Evolutionary conservation across 2,888 invertebrate species (phyloP).

Genomic region (Alviniconcha strummeri): DNA sequence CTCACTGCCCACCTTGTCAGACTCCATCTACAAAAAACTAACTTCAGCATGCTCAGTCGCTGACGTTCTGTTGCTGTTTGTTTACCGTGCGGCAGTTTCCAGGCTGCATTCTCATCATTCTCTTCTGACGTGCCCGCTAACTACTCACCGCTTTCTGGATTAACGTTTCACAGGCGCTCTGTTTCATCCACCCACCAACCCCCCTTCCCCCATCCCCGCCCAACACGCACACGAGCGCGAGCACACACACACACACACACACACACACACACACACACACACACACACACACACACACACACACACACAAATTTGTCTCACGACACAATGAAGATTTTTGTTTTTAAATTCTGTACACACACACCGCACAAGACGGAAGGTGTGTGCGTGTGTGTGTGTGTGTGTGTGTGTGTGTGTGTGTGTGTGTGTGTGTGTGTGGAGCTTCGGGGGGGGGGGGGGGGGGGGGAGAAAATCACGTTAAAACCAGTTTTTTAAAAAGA

Average conservation of each 20-base stretch:
- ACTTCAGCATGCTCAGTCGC: too few species aligned
- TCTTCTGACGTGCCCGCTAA: too few species aligned
- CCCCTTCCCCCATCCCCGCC: not conserved
- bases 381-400: not conserved
- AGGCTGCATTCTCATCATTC: too few species aligned
- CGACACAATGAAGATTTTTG: not conserved
- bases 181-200: too few species aligned
- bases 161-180: too few species aligned
- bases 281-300: not conserved
- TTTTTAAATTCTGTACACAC: not conserved
- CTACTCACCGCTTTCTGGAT: too few species aligned
- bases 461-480: not conserved
- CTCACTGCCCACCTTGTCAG: too few species aligned
- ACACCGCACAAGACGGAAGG: not conserved
- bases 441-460: not conserved
- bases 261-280: not conserved
- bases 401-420: not conserved
- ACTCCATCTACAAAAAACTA: too few species aligned
- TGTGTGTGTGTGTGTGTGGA: not conserved
- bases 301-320: not conserved
- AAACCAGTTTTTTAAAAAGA: not conserved
- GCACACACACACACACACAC: not conserved
- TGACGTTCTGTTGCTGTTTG: too few species aligned
- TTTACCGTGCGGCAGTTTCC: too few species aligned
- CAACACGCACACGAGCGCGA: not conserved